Conservation (phyloP, 2,888 invertebrate genomes). For the Ryuthela nishihirai region DNA sequence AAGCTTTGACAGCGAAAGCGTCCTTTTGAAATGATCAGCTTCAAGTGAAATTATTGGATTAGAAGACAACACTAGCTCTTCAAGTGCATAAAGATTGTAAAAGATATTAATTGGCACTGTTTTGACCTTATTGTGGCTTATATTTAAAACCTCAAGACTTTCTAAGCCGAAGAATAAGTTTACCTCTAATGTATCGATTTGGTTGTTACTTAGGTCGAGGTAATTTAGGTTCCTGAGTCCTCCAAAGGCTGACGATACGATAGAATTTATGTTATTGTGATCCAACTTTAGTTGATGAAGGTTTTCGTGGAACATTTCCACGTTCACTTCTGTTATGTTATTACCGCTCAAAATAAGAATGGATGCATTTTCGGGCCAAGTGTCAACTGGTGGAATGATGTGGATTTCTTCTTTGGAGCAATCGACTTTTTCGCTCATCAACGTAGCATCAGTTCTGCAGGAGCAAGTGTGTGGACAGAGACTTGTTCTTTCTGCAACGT, state of each 20-base stretch:
- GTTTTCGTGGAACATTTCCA: conserved; percentile 3
- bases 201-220: conserved; percentile 20
- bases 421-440: conserved; percentile 2
- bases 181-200: conserved; percentile 9
- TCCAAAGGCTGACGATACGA: conserved; percentile 19
- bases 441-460: conserved; percentile 8
- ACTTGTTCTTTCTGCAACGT: too few relatives aligned
- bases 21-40: conserved; percentile 18
- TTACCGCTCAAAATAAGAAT: conserved; percentile 27
- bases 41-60: conserved; percentile 27
- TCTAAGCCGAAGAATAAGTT: conserved; percentile 31
- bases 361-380: conserved; percentile 23
- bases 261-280: conserved; percentile 8
- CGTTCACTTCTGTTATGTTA: conserved; percentile 11
- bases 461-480: conserved; percentile 14
- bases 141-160: conserved; percentile 31
- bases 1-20: conserved; percentile 26
- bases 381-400: conserved; percentile 13
- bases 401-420: conserved; percentile 14
- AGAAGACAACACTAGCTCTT: conserved; percentile 28
- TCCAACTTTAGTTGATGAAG: conserved; percentile 24
- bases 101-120: conserved; percentile 24
- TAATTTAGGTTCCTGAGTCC: conserved; percentile 12
- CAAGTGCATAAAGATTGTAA: conserved; percentile 23
- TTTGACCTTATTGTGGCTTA: conserved; percentile 35